These are phyloP conservation scores for Notarius quadriscutis DNA, from an alignment of 2,113 vertebrate species.

Conservation along the genomic window DNA sequence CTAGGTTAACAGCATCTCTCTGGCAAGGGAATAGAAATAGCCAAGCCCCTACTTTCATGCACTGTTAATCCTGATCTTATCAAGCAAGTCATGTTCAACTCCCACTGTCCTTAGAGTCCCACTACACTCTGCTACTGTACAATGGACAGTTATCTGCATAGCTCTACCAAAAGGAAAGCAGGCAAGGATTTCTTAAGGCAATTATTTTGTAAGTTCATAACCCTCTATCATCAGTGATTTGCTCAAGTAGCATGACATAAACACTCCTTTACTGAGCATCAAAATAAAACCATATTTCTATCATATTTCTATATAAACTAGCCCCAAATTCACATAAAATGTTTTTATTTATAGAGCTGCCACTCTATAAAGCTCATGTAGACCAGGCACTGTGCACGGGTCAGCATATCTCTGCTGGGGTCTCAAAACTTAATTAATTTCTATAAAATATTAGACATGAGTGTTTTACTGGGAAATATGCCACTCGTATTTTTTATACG, in stretches of 20 bases:
- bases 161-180: neutral
- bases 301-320: neutral
- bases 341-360: neutral
- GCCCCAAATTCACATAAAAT: neutral
- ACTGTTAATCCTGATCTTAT: conserved; percentile 62
- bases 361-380: neutral
- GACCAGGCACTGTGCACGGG: neutral
- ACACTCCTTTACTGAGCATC: neutral
- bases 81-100: conserved; percentile 51
- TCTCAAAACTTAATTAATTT: neutral
- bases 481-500: too few species aligned
- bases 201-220: conserved; percentile 1
- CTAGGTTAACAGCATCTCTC: conserved; percentile 34
- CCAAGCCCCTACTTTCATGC: conserved; percentile 67
- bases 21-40: conserved; percentile 57
- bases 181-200: neutral
- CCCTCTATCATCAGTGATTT: neutral
- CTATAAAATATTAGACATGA: neutral
- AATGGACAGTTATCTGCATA: neutral
- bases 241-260: neutral
- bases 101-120: conserved; percentile 50
- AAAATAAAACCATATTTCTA: neutral
- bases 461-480: too few species aligned
- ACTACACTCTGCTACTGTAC: conserved; percentile 16
- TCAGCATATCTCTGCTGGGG: neutral